A percentile compares a stretch with the other conserved stretches of the same genome.
Conservation (phyloP, 2,113 vertebrate genomes). For the Lontra canadensis region DNA sequence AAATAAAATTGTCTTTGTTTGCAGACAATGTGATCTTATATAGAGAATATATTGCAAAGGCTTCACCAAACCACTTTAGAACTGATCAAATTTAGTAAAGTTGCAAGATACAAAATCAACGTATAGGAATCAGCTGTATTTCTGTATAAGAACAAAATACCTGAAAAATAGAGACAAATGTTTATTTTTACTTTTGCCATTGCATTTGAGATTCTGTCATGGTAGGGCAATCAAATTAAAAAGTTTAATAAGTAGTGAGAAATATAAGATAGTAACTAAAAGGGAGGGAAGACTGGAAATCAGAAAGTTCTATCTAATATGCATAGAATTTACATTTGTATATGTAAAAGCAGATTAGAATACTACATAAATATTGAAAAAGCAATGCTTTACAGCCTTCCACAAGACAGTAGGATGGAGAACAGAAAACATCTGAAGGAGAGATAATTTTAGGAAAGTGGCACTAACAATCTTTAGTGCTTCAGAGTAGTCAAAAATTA, state of each 20-base stretch:
- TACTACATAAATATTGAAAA: not conserved
- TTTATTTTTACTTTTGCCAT: not conserved
- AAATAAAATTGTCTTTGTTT: not conserved
- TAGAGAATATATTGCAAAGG: not conserved
- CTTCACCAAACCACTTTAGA: not conserved
- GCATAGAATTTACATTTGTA: not conserved
- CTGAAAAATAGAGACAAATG: not conserved
- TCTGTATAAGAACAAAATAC: not conserved
- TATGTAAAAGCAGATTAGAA: not conserved
- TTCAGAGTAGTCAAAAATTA: slow-evolving; percentile 3
- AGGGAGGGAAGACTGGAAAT: not conserved
- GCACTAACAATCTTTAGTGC: not conserved
- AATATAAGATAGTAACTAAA: not conserved
- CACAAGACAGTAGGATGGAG: not conserved
- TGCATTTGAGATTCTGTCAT: not conserved
- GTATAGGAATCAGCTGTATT: not conserved
- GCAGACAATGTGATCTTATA: not conserved
- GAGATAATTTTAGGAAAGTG: not conserved
- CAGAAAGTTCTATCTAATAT: not conserved
- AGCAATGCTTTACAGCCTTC: not conserved
- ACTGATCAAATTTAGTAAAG: not conserved
- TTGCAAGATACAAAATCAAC: not conserved
- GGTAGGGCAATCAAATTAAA: not conserved
- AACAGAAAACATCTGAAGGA: not conserved
- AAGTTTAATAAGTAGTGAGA: not conserved